Evolutionary conservation across 2,888 invertebrate genomes (phyloP), one percentile per base, ranked within the genome.

Genomic region (Parascotia fuliginaria): DNA sequence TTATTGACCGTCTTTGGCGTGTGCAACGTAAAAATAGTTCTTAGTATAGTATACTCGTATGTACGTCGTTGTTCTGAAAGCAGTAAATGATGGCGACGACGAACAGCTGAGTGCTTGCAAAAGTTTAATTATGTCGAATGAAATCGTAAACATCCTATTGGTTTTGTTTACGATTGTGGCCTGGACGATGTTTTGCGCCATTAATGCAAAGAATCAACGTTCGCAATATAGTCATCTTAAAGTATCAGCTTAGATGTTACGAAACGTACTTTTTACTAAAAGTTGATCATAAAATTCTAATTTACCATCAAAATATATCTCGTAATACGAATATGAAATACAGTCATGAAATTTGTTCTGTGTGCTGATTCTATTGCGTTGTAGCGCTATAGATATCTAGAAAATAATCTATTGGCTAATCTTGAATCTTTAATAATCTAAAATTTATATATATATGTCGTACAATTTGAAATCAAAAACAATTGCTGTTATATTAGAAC

Each of bases 51-150:
- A 32, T 13, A 31, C 46, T 47, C 50, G 50, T 45, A 3, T 19
- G 2, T 3, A 3, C 24, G 53, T 52, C 52, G 53, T 68, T 60
- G 57, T 75, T 71, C 60, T 51, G 48, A 55, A 58, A 54, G 73
- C 71, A 71, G 70, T 82, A 76, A 81, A 79, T 62, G 65, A 48
- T 67, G 67, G 75, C 76, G 82, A 82, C 77, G 75, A 74, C 75
- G 65, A 80, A 77, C 86, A 83, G 82, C 83, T 82, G 81, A 74
- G 73, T 73, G 83, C 85, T 81, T 84, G 81, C 85, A 84, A 88
- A 87, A 88, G 82, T 87, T 87, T 89, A 89, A 90, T 89, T 87
- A 82, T 78, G 83, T 80, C 81, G 82, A 87, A 86, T 84, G 79
- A 75, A 85, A 87, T 88, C 89, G 87, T 89, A 89, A 89, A 88